A percentile compares a stretch with the other conserved stretches of the same genome.
These are phyloP conservation scores for Lymantria dispar DNA, from an alignment of 2,888 invertebrate genomes.

Conservation along the genomic window DNA sequence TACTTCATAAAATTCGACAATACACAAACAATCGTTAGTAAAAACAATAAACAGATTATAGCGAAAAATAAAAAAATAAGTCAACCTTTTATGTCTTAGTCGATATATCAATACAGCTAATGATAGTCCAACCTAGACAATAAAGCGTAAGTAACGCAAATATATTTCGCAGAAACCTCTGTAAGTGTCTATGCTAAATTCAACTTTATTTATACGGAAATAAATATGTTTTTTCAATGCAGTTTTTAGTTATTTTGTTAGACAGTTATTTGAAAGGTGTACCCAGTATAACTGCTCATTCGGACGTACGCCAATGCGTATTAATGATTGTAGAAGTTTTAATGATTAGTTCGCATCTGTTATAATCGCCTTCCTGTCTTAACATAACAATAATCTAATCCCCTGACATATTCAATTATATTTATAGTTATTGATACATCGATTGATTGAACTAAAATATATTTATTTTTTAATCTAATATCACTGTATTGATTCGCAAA, in stretches of 20 bases:
- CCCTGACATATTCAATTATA: slow-evolving; percentile 9
- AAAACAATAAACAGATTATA: background rate
- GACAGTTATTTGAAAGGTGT: slow-evolving; percentile 31
- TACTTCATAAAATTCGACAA: too few relatives aligned
- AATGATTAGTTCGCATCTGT: slow-evolving; percentile 72
- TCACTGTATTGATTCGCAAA: too few relatives aligned
- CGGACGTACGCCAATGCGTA: slow-evolving; percentile 68
- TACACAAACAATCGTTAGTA: background rate
- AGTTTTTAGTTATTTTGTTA: background rate
- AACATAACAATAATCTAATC: slow-evolving; percentile 28
- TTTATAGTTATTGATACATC: background rate
- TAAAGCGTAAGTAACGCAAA: slow-evolving; percentile 33
- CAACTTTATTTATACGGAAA: fast-evolving
- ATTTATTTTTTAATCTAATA: too few relatives aligned
- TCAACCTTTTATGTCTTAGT: slow-evolving; percentile 44
- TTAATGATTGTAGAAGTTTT: slow-evolving; percentile 67
- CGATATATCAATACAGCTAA: slow-evolving; percentile 68
- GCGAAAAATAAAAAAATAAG: slow-evolving; percentile 26
- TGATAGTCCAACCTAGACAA: slow-evolving; percentile 58
- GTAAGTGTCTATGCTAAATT: background rate
- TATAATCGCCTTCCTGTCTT: slow-evolving; percentile 48
- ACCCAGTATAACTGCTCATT: slow-evolving; percentile 51
- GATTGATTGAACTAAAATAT: too few relatives aligned
- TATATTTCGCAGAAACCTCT: slow-evolving; percentile 15
- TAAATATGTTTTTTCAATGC: slow-evolving; percentile 9